Percentiles rank a stretch among this genome's conserved stretches.
These are phyloP conservation scores for Perccottus glenii DNA, from an alignment of 2,113 vertebrate species.

Conservation along the genomic window DNA sequence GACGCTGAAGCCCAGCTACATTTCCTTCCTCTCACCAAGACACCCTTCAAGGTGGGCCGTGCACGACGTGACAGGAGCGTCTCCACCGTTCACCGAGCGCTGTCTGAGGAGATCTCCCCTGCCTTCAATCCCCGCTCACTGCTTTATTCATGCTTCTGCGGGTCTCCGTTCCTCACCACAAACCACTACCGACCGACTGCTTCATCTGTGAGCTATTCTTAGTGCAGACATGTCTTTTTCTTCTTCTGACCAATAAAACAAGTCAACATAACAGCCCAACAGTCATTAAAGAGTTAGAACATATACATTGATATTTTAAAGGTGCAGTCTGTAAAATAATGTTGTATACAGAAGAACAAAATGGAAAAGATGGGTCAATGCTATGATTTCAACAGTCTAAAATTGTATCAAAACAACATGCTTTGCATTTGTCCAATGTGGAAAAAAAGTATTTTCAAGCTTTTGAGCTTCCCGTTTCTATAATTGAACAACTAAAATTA, in stretches of 20 bases:
- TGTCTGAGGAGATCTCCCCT: constrained; percentile 3
- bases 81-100: neutral
- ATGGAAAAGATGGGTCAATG: too few relatives aligned
- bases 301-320: too few relatives aligned
- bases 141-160: constrained; percentile 1
- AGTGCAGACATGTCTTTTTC: neutral
- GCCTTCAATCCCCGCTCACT: constrained; percentile 1
- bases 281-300: too few relatives aligned
- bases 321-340: too few relatives aligned
- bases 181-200: neutral
- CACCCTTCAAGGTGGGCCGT: neutral
- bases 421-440: too few relatives aligned
- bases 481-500: too few relatives aligned
- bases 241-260: neutral
- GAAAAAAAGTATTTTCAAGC: too few relatives aligned
- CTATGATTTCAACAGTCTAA: too few relatives aligned
- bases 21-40: neutral
- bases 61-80: neutral
- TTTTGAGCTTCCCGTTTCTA: too few relatives aligned
- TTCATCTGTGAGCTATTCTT: neutral
- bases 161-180: neutral
- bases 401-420: too few relatives aligned
- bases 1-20: neutral
- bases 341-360: too few relatives aligned
- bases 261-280: too few relatives aligned